phyloP scores from a whole-genome alignment of 64 coral and sea anemone species.

The Platygyra sinensis region DNA sequence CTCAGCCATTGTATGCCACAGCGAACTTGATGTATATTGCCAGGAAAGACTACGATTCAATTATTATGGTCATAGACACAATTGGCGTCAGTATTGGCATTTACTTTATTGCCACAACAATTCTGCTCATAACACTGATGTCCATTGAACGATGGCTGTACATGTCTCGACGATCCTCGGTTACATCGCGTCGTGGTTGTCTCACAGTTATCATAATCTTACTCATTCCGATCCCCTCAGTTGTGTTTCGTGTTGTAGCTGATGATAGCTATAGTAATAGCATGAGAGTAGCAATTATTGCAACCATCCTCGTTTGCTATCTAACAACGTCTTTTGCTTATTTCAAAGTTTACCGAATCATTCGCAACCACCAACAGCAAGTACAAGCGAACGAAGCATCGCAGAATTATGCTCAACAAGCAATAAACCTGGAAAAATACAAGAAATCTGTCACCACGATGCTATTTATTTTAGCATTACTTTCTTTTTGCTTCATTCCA shows the following conservation, averaged over 20 bases:
- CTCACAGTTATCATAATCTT: not conserved
- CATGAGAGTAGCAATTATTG: not conserved
- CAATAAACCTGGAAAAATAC: conserved; percentile 20
- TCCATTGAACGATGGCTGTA: conserved; percentile 37
- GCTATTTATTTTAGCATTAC: not conserved
- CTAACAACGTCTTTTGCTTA: not conserved
- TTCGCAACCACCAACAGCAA: conserved; percentile 15
- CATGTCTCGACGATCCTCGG: conserved; percentile 2
- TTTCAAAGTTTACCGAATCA: conserved; percentile 6
- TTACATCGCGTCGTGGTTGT: not conserved
- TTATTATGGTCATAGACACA: not conserved
- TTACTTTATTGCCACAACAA: not conserved
- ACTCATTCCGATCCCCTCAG: not conserved
- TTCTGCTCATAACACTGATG: not conserved
- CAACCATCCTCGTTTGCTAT: not conserved
- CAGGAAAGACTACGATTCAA: not conserved
- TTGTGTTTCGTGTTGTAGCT: not conserved
- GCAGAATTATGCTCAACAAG: not conserved
- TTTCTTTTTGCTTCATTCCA: no score
- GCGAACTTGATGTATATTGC: not conserved
- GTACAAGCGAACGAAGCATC: not conserved
- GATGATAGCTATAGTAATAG: not conserved
- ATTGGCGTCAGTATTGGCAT: not conserved
- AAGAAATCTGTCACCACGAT: not conserved
- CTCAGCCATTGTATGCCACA: not conserved